Conservation (phyloP, 2,113 vertebrate species). For the Chamaea fasciata region DNA sequence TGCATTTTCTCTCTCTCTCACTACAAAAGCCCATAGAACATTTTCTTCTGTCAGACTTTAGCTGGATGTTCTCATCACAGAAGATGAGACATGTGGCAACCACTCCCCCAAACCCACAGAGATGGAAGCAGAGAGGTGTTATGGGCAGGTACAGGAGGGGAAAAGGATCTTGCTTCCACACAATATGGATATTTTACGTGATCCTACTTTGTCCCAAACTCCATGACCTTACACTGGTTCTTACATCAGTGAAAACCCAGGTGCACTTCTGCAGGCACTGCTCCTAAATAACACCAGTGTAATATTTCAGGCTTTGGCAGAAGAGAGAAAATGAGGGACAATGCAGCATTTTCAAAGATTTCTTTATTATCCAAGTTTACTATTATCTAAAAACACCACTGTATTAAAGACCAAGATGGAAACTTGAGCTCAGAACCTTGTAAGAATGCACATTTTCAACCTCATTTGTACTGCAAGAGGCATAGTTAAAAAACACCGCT, state of each 20-base stretch:
- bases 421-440: background rate
- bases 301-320: background rate
- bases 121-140: background rate
- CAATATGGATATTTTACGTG: rapidly evolving
- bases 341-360: background rate
- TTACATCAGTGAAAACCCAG: background rate
- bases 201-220: background rate
- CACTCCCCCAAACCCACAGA: background rate
- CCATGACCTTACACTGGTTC: background rate
- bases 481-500: slow-evolving; percentile 8
- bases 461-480: background rate
- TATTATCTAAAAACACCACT: slow-evolving; percentile 1
- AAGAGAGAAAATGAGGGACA: background rate
- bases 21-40: background rate
- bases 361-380: slow-evolving; percentile 29
- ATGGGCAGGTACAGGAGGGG: background rate
- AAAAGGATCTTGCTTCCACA: background rate
- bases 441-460: background rate
- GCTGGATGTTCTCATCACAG: background rate
- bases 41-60: background rate
- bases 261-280: background rate
- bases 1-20: background rate
- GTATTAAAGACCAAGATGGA: background rate
- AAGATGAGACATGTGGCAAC: rapidly evolving
- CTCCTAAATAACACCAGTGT: background rate